Base-by-base conservation (phyloP, 2,888 invertebrate genomes). In the Micoletzkya japonica region DNA sequence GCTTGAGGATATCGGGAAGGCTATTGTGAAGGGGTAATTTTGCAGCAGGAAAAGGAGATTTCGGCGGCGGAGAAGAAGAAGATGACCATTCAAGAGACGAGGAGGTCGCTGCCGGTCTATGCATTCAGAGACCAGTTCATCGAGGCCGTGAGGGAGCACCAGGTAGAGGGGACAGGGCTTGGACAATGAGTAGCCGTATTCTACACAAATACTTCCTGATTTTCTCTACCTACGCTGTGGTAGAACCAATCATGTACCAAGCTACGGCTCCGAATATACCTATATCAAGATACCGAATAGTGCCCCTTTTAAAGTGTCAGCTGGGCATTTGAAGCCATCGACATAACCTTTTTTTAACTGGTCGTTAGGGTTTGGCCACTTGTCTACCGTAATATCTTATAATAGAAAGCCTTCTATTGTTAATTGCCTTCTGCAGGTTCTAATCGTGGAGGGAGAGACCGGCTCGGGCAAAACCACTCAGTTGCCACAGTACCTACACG, bases 31-130 rank as follows among this genome's bases (percentile, higher is more conserved):
- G 7, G n/a, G 6, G 7, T 14, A 44, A 67, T 66, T 50, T 58
- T 71, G 59, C 63, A 78, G 50, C 70, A 73, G 32, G 74, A 79
- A 30, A 63, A 73, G 44, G 76, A 80, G 32, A 60, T 83, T 28
- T 67, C 77, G 0, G 77, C 76, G 52, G 76, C 77, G 6, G 77
- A 86, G 73, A 81, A 81, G 70, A 73, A 73, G 74, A 82, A 82
- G 64, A 79, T 86, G 88, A 90, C 91, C 2, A 91, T 99, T 77
- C 91, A 92, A 82, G 97, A 98, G 88, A 94, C 94, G 0, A 92
- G 94, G 82, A 91, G 90, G 85, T 94, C 93, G 74, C 88, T 98
- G 69, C 98, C 98, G 0, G 94, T 98, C 67, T 99, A 90, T 88
- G 93, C 94, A 0, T 99, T 95, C 85, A 91, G 90, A 85, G 90